Evolutionary conservation across 2,888 invertebrate species (phyloP).

Genomic region (Flabesymbios commensalis): DNA sequence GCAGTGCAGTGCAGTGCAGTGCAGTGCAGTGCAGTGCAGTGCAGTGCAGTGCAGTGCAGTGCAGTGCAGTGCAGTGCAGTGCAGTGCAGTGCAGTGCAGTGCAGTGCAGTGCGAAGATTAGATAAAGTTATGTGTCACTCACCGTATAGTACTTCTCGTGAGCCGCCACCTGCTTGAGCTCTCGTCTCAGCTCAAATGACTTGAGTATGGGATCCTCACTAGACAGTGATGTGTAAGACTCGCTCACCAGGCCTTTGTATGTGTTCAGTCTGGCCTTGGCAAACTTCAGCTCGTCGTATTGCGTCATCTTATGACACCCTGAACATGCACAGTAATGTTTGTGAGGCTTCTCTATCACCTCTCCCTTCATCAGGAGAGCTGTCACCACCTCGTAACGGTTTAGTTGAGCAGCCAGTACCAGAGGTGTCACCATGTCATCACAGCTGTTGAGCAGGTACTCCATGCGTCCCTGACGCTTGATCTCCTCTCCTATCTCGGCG

Average conservation of each 20-base stretch:
- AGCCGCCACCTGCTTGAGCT: slow-evolving; percentile 47
- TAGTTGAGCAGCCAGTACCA: slow-evolving; percentile 31
- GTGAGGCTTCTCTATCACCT: slow-evolving; percentile 55
- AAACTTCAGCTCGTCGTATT: slow-evolving; percentile 56
- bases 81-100: too few relatives aligned
- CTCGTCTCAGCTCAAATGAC: slow-evolving; percentile 53
- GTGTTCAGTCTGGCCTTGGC: slow-evolving; percentile 57
- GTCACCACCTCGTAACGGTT: slow-evolving; percentile 34
- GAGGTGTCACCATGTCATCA: slow-evolving; percentile 29
- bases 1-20: too few relatives aligned
- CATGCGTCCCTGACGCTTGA: slow-evolving; percentile 46
- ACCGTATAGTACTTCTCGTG: slow-evolving; percentile 60
- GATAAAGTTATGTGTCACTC: too few relatives aligned
- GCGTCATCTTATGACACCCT: slow-evolving; percentile 50
- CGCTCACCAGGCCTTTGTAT: slow-evolving; percentile 55
- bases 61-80: too few relatives aligned
- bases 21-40: too few relatives aligned
- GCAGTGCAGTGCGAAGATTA: too few relatives aligned
- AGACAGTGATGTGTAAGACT: slow-evolving; percentile 57
- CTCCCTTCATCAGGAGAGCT: slow-evolving; percentile 46
- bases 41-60: too few relatives aligned
- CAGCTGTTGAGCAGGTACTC: slow-evolving; percentile 44
- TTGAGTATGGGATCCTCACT: slow-evolving; percentile 58
- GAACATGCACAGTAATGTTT: slow-evolving; percentile 55
- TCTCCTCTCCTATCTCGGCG: slow-evolving; percentile 37